A percentile compares a stretch with the other conserved stretches of the same genome.
These are phyloP conservation scores for Scaeva pyrastri DNA, from an alignment of 2,888 invertebrate species.

Conservation along the genomic window DNA sequence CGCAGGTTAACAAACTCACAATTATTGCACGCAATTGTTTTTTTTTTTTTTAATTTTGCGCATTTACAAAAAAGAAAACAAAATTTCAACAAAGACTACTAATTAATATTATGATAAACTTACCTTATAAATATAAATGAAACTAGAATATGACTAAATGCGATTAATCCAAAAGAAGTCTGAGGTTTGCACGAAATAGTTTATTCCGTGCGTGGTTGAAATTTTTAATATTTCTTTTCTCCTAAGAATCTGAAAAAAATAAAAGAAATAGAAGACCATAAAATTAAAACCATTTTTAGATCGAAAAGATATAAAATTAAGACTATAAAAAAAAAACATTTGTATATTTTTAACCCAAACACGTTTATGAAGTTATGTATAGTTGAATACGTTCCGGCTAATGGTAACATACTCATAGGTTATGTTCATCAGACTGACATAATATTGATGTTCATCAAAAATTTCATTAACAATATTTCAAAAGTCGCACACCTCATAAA, in stretches of 20 bases:
- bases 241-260: conserved; percentile 62
- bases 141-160: conserved; percentile 70
- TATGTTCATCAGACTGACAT: conserved; percentile 1
- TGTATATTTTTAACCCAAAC: not conserved
- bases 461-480: conserved; percentile 55
- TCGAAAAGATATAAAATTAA: not conserved
- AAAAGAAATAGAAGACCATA: conserved; percentile 8
- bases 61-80: not conserved
- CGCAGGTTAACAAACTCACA: too few species aligned
- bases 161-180: conserved; percentile 36
- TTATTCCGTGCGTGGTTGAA: conserved; percentile 28
- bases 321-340: not conserved
- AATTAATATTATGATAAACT: conserved; percentile 28
- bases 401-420: too few species aligned
- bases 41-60: too few species aligned
- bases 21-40: too few species aligned
- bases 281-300: not conserved
- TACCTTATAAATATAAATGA: conserved; percentile 70
- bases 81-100: too few species aligned
- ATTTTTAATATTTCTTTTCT: conserved; percentile 5
- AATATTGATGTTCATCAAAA: conserved; percentile 20
- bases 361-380: not conserved
- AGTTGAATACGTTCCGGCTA: too few species aligned
- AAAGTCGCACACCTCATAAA: conserved; percentile 60
- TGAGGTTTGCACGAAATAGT: conserved; percentile 5